phyloP scores from a whole-genome alignment of 2,888 invertebrate genomes.

The Agriopis leucophaearia region DNA sequence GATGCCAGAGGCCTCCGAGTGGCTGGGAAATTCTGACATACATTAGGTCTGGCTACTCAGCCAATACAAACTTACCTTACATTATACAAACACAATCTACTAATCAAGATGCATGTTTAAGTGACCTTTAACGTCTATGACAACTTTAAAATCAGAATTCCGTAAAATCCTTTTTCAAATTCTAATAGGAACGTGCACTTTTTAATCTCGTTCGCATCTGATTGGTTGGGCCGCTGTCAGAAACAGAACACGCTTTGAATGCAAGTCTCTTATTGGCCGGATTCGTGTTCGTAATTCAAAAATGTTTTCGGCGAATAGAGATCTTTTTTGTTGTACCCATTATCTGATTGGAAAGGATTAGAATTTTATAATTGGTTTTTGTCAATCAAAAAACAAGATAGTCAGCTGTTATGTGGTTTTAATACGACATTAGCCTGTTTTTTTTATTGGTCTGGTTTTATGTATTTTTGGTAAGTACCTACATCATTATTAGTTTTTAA shows the following conservation, averaged over 20 bases:
- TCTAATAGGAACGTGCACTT: conserved; percentile 70
- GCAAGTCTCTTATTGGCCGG: conserved; percentile 73
- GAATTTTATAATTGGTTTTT: conserved; percentile 64
- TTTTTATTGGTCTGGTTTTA: neutral
- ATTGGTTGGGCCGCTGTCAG: conserved; percentile 81
- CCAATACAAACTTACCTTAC: neutral
- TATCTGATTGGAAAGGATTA: conserved; percentile 63
- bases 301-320: conserved; percentile 57
- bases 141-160: conserved; percentile 34
- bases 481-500: no score
- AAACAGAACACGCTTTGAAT: conserved; percentile 77
- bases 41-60: no score
- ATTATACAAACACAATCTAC: neutral
- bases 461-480: no score
- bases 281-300: conserved; percentile 66
- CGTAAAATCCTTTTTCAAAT: conserved; percentile 65
- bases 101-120: neutral
- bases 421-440: conserved; percentile 40
- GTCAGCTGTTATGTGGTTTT: conserved; percentile 31
- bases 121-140: conserved; percentile 1
- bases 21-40: no score
- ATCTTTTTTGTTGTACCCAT: conserved; percentile 53
- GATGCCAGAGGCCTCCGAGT: no score
- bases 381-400: conserved; percentile 47
- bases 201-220: conserved; percentile 79